phyloP scores from a whole-genome alignment of 2,888 invertebrate species.

The Eristalinus sepulchralis region DNA sequence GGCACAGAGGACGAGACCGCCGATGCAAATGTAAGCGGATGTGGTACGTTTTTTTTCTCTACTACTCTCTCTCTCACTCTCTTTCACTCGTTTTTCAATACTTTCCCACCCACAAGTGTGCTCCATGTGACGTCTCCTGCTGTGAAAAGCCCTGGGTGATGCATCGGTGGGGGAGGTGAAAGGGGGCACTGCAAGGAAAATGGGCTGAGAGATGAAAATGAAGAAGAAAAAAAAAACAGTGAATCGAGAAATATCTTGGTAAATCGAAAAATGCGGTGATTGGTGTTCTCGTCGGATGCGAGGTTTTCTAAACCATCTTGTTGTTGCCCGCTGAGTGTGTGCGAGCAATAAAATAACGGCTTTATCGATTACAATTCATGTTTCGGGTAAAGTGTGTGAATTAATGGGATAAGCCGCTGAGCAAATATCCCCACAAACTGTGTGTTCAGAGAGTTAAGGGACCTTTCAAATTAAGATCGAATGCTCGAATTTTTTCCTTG shows the following conservation, averaged over 20 bases:
- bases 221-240: not conserved
- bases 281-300: slow-evolving; percentile 3
- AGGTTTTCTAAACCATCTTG: not conserved
- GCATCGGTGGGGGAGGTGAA: not conserved
- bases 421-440: not conserved
- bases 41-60: slow-evolving; percentile 30
- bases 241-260: slow-evolving; percentile 28
- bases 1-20: slow-evolving; percentile 26
- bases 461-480: too few species aligned
- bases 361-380: slow-evolving; percentile 24
- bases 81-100: not conserved
- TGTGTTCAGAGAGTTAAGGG: too few species aligned
- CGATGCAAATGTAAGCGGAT: slow-evolving; percentile 33
- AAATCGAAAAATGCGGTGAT: slow-evolving; percentile 35
- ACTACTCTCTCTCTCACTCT: not conserved
- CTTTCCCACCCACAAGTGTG: not conserved
- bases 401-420: not conserved
- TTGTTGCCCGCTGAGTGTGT: not conserved
- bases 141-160: not conserved
- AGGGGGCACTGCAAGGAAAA: not conserved
- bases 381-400: not conserved
- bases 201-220: not conserved
- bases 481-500: too few species aligned
- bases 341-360: slow-evolving; percentile 1
- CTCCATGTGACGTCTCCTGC: not conserved